Base-by-base conservation (phyloP, 2,113 vertebrate genomes). In the Platichthys flesus region DNA sequence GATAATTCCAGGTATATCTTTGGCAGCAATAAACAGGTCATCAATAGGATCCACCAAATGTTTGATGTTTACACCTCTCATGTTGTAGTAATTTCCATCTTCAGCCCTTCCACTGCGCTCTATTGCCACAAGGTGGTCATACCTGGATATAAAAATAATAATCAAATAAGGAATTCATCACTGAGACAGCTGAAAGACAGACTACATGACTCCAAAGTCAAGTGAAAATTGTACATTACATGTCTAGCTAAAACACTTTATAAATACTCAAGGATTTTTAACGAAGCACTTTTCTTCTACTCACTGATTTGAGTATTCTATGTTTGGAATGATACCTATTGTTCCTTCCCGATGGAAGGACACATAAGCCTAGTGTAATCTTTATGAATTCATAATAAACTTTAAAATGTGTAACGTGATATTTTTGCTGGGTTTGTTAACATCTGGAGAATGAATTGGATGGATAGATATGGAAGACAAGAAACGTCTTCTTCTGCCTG, bases 51-150 rank as follows among this genome's bases (percentile, higher is more conserved):
- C 96, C 54, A 96, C 94, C 0, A 96, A 89, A 61, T 96, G 95
- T 70, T 95, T 95, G 84, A 96, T 90, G 79, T 96, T 96, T 49
- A 94, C 14, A 84, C 92, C 96, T 86, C 96, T 94, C 31, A 94
- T 92, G 24, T 96, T 97, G 90, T 95, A 97, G 73, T 97, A 95
- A 72, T 95, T 96, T 75, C 96, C 95, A 35, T 97, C 95, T 3
- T 84, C 85, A 10, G 96, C 96, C 76, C 95, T 93, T 37, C 95
- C 96, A 14, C 92, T 90, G 60, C 91, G 92, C 59, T 97, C 95
- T 81, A 96, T 95, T 55, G 95, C 97, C 92, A 98, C 86, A 83
- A 98, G 90, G 87, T 97, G 97, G 94, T 96, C 93, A 65, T 94
- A 97, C 76, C 96, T 97, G 54, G 21, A 24, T 42, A 13, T 13